These are phyloP conservation scores for Emys orbicularis DNA, from an alignment of 2,797 vertebrate genomes.

Conservation along the genomic window DNA sequence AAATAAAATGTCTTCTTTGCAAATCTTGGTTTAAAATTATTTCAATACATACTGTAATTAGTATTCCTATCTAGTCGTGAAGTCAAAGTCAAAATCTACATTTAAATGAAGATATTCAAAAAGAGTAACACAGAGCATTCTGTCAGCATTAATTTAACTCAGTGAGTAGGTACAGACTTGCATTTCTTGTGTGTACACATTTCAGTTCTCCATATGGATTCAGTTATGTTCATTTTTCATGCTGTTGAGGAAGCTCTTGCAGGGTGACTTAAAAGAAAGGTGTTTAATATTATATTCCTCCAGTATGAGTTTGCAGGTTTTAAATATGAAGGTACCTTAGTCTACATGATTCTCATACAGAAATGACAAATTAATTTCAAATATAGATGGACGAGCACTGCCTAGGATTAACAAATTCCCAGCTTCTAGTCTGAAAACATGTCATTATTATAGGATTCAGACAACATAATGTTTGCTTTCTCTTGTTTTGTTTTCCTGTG, in stretches of 20 bases:
- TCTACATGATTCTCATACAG: not conserved
- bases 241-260: not conserved
- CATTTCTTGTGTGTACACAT: not conserved
- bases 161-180: not conserved
- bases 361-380: not conserved
- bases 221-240: not conserved
- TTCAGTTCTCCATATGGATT: not conserved
- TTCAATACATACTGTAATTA: constrained; percentile 4
- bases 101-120: constrained; percentile 52
- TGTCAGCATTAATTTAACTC: constrained; percentile 5
- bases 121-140: not conserved
- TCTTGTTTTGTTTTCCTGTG: not conserved
- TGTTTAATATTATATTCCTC: not conserved
- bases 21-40: not conserved
- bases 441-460: not conserved
- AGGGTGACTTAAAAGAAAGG: not conserved
- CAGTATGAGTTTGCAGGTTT: not conserved
- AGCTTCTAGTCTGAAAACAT: not conserved
- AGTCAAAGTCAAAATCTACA: constrained; percentile 62
- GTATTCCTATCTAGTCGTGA: not conserved
- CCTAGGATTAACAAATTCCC: not conserved
- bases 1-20: constrained; percentile 12
- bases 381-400: not conserved
- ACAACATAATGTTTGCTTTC: not conserved
- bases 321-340: constrained; percentile 1